These are phyloP conservation scores for Caenorhabditis afra DNA, from an alignment of 2,888 invertebrate species.

Conservation along the genomic window DNA sequence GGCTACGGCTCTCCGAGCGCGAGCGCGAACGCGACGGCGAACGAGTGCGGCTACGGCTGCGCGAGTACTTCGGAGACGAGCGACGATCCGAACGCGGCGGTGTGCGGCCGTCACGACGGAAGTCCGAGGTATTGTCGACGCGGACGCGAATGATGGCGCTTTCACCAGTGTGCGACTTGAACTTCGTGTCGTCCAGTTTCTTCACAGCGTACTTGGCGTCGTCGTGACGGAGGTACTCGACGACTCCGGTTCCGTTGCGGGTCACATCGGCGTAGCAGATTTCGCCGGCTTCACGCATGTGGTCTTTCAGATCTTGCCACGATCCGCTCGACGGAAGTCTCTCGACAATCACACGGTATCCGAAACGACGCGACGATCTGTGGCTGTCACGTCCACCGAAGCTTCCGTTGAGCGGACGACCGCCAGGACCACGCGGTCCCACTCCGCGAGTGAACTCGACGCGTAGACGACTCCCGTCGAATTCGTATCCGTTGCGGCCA, in stretches of 20 bases:
- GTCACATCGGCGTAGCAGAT: conserved; percentile 99
- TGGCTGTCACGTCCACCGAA: conserved; percentile 81
- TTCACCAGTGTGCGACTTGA: conserved; percentile 99
- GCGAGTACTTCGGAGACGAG: conserved; percentile 71
- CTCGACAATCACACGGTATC: conserved; percentile 94
- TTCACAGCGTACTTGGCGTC: conserved; percentile 99
- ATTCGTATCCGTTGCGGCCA: conserved; percentile 94
- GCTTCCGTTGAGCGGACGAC: conserved; percentile 79
- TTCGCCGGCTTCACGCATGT: conserved; percentile 96
- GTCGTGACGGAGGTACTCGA: conserved; percentile 96
- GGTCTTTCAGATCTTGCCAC: conserved; percentile 98
- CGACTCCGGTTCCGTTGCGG: conserved; percentile 98
- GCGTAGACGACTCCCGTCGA: conserved; percentile 95
- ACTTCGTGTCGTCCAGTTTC: conserved; percentile 97
- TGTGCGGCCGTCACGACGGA: conserved; percentile 86
- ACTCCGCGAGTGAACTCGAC: conserved; percentile 96
- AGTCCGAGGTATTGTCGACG: conserved; percentile 87
- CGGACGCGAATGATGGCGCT: conserved; percentile 95
- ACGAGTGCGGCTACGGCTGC: conserved; percentile 59
- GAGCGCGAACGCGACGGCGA: conserved; percentile 62
- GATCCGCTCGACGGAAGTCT: conserved; percentile 90
- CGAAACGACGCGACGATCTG: conserved; percentile 85
- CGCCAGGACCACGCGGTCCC: conserved; percentile 79
- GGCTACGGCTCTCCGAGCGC: conserved; percentile 64
- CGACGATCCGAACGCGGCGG: conserved; percentile 45